These are phyloP conservation scores for Rambutsinella grinnellia DNA, from an alignment of 2,888 invertebrate genomes.

Conservation along the genomic window DNA sequence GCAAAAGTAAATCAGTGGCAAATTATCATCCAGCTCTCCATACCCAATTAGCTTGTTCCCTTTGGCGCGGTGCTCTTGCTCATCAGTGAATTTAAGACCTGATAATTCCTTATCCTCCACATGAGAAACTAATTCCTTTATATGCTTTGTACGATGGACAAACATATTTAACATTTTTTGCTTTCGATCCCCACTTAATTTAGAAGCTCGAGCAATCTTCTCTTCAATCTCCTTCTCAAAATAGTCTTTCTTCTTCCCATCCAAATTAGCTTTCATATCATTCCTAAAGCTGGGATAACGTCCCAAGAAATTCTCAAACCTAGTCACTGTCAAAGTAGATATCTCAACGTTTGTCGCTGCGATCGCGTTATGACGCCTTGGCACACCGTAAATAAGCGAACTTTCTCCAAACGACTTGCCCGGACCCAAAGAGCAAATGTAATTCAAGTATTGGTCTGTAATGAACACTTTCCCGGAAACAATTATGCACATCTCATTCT, in stretches of 20 bases:
- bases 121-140: conserved; percentile 15
- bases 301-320: conserved; percentile 27
- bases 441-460: conserved; percentile 49
- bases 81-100: conserved; percentile 22
- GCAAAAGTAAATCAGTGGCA: conserved; percentile 61
- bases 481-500: conserved; percentile 62
- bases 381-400: conserved; percentile 45
- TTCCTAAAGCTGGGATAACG: conserved; percentile 50
- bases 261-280: conserved; percentile 26
- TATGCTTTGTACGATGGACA: not conserved
- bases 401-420: conserved; percentile 62
- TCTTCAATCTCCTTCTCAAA: conserved; percentile 30
- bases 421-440: conserved; percentile 52
- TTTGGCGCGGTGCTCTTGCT: conserved; percentile 4
- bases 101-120: conserved; percentile 33
- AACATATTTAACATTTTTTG: conserved; percentile 14
- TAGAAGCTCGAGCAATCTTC: conserved; percentile 17
- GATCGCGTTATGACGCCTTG: conserved; percentile 52
- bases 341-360: conserved; percentile 58
- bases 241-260: conserved; percentile 28
- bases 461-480: conserved; percentile 62
- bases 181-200: conserved; percentile 3
- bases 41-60: conserved; percentile 22
- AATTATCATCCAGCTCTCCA: conserved; percentile 54
- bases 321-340: conserved; percentile 14